Evolutionary conservation across 2,888 invertebrate genomes (phyloP), one percentile per base, ranked within the genome.

Genomic region (Apodemia mormo): DNA sequence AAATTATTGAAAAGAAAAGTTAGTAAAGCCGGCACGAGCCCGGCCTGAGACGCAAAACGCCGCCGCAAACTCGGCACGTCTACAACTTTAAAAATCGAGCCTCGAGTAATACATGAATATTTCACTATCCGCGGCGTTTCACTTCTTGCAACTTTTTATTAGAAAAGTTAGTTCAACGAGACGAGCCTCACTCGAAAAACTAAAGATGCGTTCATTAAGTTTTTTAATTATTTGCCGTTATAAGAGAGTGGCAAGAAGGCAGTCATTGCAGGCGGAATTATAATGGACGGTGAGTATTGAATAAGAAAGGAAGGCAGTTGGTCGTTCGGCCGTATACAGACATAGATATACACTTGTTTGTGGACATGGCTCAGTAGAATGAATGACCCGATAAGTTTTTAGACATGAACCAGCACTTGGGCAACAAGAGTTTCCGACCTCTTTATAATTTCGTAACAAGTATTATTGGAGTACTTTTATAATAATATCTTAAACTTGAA

Each of bases 81-180:
- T 58, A 54, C 66, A 43, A 69, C 68, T 67, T 74, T 73, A 70
- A 70, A 73, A 66, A 70, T 73, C 68, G 68, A 65, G 69, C 67
- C 66, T 56, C 29, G 73, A 71, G 70, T 71, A 65, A 68, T 72
- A 74, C 70, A 71, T 73, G 73, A 73, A 73, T 75, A 72, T 75
- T 74, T 74, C 66, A 73, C 71, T 70, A 69, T 69, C 69, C 65
- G 69, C 68, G 70, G 69, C 69, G 49, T 14, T 14, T 14, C 5
- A 49, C 49, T 71, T 70, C 29, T 30, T 3, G 3, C 68, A 84
- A 83, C 76, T 84, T 83, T 83, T 83, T 84, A 84, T 83, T 84
- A 78, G 79, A 75, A 80, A 83, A 84, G 80, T 83, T 82, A 71
- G 73, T 72, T 75, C 70, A 73, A 49, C 49, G 33, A 2, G 33